Evolutionary conservation across 2,888 invertebrate species (phyloP).

Genomic region (Melieria crassipennis): DNA sequence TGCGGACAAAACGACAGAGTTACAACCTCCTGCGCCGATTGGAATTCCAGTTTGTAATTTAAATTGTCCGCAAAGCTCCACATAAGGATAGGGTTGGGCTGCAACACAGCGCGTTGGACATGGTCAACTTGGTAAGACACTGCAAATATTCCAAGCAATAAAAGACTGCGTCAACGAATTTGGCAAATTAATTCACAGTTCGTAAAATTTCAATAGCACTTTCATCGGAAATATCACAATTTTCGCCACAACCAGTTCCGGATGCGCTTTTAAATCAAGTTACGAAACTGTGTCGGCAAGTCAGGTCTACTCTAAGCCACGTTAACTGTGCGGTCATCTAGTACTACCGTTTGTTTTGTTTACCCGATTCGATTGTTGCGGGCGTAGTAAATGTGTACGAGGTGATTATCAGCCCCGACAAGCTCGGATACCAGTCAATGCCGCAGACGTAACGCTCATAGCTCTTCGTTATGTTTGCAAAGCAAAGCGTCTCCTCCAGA

Average conservation of each 20-base stretch:
- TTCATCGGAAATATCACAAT: no score
- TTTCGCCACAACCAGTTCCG: no score
- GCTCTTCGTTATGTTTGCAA: slow-evolving; percentile 73
- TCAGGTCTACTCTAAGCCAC: no score
- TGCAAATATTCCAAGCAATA: slow-evolving; percentile 20
- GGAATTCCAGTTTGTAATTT: slow-evolving; percentile 75
- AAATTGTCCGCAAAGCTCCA: slow-evolving; percentile 81
- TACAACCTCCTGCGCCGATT: slow-evolving; percentile 74
- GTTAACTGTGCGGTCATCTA: no score
- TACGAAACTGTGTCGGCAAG: no score
- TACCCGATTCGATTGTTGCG: slow-evolving; percentile 53
- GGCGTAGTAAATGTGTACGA: slow-evolving; percentile 73
- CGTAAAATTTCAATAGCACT: no score
- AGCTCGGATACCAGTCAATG: slow-evolving; percentile 76
- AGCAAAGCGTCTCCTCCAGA: slow-evolving; percentile 69
- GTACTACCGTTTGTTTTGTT: slow-evolving; percentile 43
- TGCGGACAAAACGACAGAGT: slow-evolving; percentile 75
- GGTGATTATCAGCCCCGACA: slow-evolving; percentile 75
- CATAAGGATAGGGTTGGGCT: slow-evolving; percentile 74
- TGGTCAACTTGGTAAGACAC: slow-evolving; percentile 63
- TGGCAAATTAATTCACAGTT: not conserved
- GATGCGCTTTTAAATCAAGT: no score
- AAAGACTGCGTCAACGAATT: not conserved
- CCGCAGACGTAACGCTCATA: slow-evolving; percentile 74
- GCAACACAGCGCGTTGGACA: slow-evolving; percentile 70